These are phyloP conservation scores for Xylota segnis DNA, from an alignment of 2,888 invertebrate genomes.

Conservation along the genomic window DNA sequence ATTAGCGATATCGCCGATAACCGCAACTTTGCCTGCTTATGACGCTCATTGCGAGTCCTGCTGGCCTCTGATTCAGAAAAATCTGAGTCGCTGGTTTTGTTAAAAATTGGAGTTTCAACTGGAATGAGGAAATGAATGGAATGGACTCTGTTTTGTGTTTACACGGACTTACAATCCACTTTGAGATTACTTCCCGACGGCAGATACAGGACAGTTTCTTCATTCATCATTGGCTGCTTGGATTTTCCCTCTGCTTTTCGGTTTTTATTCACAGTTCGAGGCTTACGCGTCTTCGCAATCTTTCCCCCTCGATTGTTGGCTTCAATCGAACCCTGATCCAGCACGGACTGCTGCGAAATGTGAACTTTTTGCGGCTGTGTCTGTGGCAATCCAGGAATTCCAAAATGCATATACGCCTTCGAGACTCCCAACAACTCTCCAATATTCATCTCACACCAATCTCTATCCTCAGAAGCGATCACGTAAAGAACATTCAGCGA, in stretches of 20 bases:
- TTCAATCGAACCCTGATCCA: constrained; percentile 82
- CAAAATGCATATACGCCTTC: constrained; percentile 86
- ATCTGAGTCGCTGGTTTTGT: constrained; percentile 88
- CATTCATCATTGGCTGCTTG: constrained; percentile 45
- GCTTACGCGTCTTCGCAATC: constrained; percentile 83
- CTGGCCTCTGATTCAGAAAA: constrained; percentile 87
- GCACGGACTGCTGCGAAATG: constrained; percentile 87
- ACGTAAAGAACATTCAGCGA: constrained; percentile 72
- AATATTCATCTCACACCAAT: constrained; percentile 81
- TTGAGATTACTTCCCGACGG: constrained; percentile 68
- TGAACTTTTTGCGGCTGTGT: constrained; percentile 85
- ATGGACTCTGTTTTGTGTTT: not conserved
- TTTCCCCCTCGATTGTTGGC: constrained; percentile 87
- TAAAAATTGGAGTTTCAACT: constrained; percentile 66
- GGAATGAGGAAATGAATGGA: not conserved
- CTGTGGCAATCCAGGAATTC: constrained; percentile 82
- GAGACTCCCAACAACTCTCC: constrained; percentile 87
- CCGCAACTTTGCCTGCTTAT: constrained; percentile 88
- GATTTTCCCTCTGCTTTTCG: constrained; percentile 74
- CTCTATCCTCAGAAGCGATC: constrained; percentile 80
- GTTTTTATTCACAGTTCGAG: constrained; percentile 79
- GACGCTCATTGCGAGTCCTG: constrained; percentile 81
- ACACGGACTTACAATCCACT: constrained; percentile 67
- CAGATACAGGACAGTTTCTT: constrained; percentile 41
- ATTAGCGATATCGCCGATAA: constrained; percentile 88